phyloP scores from a whole-genome alignment of 2,797 vertebrate species.

The Gymnopithys bicolor region DNA sequence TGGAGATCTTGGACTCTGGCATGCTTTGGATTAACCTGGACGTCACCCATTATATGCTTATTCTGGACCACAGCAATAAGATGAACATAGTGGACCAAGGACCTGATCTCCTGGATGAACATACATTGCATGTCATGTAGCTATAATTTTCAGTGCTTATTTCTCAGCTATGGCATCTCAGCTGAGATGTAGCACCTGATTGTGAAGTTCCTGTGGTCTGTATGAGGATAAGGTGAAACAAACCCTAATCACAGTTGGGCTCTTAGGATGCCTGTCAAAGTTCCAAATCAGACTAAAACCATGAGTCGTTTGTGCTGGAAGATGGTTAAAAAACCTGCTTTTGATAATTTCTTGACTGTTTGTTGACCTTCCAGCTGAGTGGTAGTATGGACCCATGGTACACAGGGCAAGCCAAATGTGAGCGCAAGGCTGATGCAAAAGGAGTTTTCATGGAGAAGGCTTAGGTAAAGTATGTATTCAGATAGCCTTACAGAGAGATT shows the following conservation, averaged over 20 bases:
- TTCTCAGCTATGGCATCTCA: neutral
- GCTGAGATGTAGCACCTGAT: neutral
- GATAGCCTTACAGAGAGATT: neutral
- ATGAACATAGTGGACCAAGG: neutral
- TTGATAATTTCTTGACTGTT: neutral
- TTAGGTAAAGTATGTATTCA: neutral
- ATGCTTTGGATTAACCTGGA: neutral
- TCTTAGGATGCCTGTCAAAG: neutral
- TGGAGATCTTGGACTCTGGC: neutral
- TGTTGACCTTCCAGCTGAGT: neutral
- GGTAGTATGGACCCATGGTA: neutral
- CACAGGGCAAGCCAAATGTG: neutral
- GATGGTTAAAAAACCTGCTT: neutral
- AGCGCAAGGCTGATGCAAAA: neutral
- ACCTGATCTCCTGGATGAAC: neutral
- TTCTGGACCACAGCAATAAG: neutral
- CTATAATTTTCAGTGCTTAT: neutral
- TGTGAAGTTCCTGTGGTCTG: neutral
- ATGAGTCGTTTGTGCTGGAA: neutral
- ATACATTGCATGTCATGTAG: neutral
- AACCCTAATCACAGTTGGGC: neutral
- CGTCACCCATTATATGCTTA: neutral
- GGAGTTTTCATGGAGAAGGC: neutral
- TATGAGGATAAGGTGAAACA: neutral
- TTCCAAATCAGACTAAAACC: neutral